Evolutionary conservation across 2,113 vertebrate species (phyloP).

Genomic region (Paratilapia polleni): DNA sequence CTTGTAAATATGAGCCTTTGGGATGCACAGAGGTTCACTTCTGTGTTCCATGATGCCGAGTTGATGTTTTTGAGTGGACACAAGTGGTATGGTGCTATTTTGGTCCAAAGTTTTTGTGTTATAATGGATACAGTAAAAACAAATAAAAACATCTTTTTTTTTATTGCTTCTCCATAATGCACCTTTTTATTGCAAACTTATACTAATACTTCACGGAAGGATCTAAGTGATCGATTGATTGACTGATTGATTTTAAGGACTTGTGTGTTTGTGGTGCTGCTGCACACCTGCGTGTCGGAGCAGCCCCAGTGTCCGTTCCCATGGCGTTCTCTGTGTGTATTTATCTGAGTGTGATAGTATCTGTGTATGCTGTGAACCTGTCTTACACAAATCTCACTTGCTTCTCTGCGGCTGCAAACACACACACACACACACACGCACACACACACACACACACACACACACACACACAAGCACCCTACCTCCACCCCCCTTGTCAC

Average conservation of each 20-base stretch:
- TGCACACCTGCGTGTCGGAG: conserved; percentile 13
- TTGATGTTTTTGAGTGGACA: conserved; percentile 6
- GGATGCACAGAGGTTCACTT: conserved; percentile 27
- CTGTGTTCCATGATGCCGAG: conserved; percentile 13
- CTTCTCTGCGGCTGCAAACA: conserved; percentile 72
- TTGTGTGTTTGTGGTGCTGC: neutral
- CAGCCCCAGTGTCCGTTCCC: conserved; percentile 6
- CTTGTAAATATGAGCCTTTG: conserved; percentile 28
- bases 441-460: conserved; percentile 69
- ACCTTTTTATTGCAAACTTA: neutral
- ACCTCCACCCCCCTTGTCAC: conserved; percentile 44
- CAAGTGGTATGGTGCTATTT: conserved; percentile 21
- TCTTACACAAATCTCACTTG: conserved; percentile 72
- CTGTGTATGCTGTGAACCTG: conserved; percentile 71
- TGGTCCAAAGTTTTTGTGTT: neutral
- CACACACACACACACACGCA: too few relatives aligned
- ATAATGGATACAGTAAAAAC: neutral
- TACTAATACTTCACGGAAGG: neutral
- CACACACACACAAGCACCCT: conserved; percentile 37
- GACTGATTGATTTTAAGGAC: neutral
- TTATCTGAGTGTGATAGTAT: conserved; percentile 56
- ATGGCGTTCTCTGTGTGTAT: conserved; percentile 31
- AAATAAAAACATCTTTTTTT: neutral
- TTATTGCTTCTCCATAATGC: neutral
- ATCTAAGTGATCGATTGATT: neutral